These are phyloP conservation scores for Ctenodactylus gundi DNA, from an alignment of 2,113 vertebrate genomes.

Conservation along the genomic window DNA sequence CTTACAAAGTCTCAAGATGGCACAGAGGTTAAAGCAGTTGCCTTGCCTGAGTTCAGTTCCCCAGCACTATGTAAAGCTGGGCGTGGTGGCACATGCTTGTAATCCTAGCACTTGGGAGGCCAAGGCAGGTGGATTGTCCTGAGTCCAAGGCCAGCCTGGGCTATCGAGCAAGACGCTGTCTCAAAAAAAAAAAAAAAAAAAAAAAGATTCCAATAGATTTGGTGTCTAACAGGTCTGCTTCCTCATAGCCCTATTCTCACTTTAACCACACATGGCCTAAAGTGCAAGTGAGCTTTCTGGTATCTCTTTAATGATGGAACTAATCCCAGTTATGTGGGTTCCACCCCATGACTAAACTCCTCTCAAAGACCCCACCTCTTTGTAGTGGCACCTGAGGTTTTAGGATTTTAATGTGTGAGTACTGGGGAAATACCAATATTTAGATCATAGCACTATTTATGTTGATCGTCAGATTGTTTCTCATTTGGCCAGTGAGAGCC, in stretches of 20 bases:
- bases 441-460: not conserved
- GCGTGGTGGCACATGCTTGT: no score
- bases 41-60: no score
- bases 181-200: no score
- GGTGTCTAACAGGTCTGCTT: not conserved
- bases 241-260: not conserved
- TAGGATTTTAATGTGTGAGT: not conserved
- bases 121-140: no score
- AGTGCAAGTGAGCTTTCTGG: not conserved
- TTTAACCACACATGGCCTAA: not conserved
- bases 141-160: no score
- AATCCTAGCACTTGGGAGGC: no score
- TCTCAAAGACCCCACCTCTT: not conserved
- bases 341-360: not conserved
- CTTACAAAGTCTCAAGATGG: not conserved
- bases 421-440: not conserved
- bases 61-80: no score
- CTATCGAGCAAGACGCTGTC: no score
- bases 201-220: not conserved
- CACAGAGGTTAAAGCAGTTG: no score
- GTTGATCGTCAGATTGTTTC: conserved; percentile 18
- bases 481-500: not conserved
- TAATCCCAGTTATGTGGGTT: not conserved
- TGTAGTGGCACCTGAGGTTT: not conserved
- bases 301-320: not conserved